Base-by-base conservation (phyloP, 2,888 invertebrate genomes). In the Noctua comes region DNA sequence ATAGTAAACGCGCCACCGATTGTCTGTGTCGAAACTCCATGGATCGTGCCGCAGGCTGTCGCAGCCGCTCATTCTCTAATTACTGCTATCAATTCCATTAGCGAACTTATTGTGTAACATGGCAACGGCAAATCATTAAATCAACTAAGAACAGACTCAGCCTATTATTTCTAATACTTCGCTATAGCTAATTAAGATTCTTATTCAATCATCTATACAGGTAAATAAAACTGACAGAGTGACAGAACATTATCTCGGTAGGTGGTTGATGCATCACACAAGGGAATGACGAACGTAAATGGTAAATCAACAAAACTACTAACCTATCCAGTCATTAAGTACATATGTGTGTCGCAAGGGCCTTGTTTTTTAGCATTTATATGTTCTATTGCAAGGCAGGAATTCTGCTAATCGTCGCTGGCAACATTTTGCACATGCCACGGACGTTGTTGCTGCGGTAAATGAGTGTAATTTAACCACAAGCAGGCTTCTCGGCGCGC, bases 331-430 rank as follows among this genome's bases (percentile, higher is more conserved):
- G 88, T 91, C 89, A 89, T 90, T 91, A 90, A 88, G 89, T 90
- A 90, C 89, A 87, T 89, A 88, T 90, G 91, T 92, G 90, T 94
- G 93, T 94, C 92, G 94, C 94, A 93, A 95, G 92, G 92, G 92
- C 93, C 95, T 93, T 93, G 94, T 94, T 96, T 96, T 96, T 96
- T 94, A 93, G 90, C 90, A 92, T 95, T 94, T 93, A 94, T 95
- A 93, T 91, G 94, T 95, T 94, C 94, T 95, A 95, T 95, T 94
- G 94, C 94, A 92, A 93, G 91, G 91, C 89, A 91, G 95, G 96
- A 96, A 96, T 96, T 95, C 95, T 92, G 94, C 95, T 96, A 96
- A 97, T 96, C 95, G 96, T 93, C 92, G 93, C 89, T 90, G 93
- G 95, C 92, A 94, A 93, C 96, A 96, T 96, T 95, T 94, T 92